These are phyloP conservation scores for Macquaria ambigua DNA, from an alignment of 2,113 vertebrate genomes.

Conservation along the genomic window DNA sequence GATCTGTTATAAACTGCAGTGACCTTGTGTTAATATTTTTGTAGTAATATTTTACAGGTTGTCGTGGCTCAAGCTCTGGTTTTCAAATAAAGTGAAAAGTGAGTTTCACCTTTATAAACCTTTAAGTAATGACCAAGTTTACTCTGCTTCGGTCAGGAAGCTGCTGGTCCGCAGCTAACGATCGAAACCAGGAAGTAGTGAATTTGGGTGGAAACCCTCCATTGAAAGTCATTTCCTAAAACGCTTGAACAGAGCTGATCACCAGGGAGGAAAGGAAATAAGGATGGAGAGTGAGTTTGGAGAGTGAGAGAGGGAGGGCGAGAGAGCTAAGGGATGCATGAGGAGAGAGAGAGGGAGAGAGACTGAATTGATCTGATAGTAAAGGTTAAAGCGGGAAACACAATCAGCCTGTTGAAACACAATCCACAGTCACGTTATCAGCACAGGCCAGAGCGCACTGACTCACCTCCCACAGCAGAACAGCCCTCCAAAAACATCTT, in stretches of 20 bases:
- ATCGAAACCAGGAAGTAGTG: conserved; percentile 49
- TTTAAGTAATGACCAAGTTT: neutral
- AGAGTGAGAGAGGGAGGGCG: neutral
- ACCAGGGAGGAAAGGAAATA: conserved; percentile 4
- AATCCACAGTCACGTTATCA: conserved; percentile 52
- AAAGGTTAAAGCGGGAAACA: conserved; percentile 50
- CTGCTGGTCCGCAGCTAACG: neutral
- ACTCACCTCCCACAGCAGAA: neutral
- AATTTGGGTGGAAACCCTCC: conserved; percentile 38
- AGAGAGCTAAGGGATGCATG: neutral
- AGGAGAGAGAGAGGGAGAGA: neutral
- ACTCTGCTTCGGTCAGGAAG: conserved; percentile 24
- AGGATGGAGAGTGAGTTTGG: neutral
- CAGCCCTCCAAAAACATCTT: neutral
- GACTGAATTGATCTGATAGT: conserved; percentile 22
- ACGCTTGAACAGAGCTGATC: conserved; percentile 1
- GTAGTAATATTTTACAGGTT: too few species aligned
- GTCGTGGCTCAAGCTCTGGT: neutral
- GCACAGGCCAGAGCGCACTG: conserved; percentile 1
- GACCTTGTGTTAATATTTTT: too few species aligned
- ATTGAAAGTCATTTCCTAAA: conserved; percentile 67
- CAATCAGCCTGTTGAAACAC: conserved; percentile 51
- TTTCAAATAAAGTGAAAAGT: neutral
- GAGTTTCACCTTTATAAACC: neutral
- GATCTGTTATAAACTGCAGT: too few species aligned